Conservation (phyloP, 1,140 invertebrate species). For the Linepithema humile region DNA sequence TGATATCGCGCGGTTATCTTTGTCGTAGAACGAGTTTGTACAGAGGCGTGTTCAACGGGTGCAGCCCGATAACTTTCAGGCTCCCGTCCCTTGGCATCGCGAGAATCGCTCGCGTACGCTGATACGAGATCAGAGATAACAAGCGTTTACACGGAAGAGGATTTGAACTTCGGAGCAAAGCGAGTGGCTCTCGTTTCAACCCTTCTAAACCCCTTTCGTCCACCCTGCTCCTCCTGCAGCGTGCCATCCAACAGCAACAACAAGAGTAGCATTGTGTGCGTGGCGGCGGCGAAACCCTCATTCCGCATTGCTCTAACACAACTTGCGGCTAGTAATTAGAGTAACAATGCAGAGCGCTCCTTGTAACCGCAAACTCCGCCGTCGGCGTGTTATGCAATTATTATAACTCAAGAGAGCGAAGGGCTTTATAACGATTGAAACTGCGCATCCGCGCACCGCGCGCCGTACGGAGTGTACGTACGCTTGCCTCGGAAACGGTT, state of each 20-base stretch:
- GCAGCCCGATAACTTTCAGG: constrained; percentile 58
- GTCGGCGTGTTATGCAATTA: constrained; percentile 64
- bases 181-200: constrained; percentile 66
- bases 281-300: constrained; percentile 31
- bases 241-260: constrained; percentile 28
- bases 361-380: constrained; percentile 59
- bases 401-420: constrained; percentile 52
- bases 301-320: constrained; percentile 36
- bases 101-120: constrained; percentile 47
- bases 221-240: background rate
- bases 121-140: constrained; percentile 70
- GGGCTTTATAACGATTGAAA: constrained; percentile 60
- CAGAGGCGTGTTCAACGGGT: constrained; percentile 24
- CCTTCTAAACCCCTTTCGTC: constrained; percentile 35
- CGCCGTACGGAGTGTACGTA: background rate
- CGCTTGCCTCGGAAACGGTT: constrained; percentile 8
- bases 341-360: constrained; percentile 56
- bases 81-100: constrained; percentile 43
- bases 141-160: constrained; percentile 68
- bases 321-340: constrained; percentile 65
- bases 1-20: constrained; percentile 42
- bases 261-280: constrained; percentile 18
- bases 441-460: constrained; percentile 2
- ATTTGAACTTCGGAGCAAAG: constrained; percentile 63
- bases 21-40: constrained; percentile 31